These are phyloP conservation scores for Cybosia mesomella DNA, from an alignment of 2,888 invertebrate species.

Conservation along the genomic window DNA sequence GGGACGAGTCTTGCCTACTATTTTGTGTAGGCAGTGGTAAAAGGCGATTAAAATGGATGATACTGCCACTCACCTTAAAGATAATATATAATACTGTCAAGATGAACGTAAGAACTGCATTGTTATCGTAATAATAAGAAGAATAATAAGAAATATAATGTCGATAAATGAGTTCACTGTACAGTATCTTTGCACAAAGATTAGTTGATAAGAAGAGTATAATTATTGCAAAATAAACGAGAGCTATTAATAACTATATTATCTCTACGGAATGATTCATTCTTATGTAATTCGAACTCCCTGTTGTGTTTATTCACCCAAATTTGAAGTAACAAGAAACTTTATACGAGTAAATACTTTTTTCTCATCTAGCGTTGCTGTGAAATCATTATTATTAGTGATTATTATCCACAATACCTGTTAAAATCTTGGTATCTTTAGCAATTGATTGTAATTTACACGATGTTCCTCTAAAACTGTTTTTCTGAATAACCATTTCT, in stretches of 20 bases:
- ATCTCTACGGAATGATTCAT: too few species aligned
- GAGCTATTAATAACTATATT: background rate
- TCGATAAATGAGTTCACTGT: background rate
- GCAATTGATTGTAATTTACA: background rate
- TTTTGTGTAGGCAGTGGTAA: slow-evolving; percentile 10
- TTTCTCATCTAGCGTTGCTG: too few species aligned
- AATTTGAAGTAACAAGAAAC: too few species aligned
- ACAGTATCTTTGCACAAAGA: background rate
- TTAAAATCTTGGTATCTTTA: background rate
- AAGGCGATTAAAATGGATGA: background rate
- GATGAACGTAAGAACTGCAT: background rate
- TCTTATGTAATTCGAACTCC: background rate
- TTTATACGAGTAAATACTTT: too few species aligned
- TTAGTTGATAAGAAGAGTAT: background rate
- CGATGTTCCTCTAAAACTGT: background rate
- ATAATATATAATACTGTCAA: background rate
- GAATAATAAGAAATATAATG: background rate
- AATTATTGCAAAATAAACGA: background rate
- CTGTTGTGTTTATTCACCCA: too few species aligned
- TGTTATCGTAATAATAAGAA: background rate
- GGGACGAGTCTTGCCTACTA: slow-evolving; percentile 9
- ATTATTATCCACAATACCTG: too few species aligned
- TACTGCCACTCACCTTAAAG: background rate
- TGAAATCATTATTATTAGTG: too few species aligned
- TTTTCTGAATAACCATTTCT: background rate